Percentiles rank a stretch among this genome's conserved stretches.
Evolutionary conservation across 2,888 invertebrate genomes (phyloP).

Genomic region (Allolobophora icterica): DNA sequence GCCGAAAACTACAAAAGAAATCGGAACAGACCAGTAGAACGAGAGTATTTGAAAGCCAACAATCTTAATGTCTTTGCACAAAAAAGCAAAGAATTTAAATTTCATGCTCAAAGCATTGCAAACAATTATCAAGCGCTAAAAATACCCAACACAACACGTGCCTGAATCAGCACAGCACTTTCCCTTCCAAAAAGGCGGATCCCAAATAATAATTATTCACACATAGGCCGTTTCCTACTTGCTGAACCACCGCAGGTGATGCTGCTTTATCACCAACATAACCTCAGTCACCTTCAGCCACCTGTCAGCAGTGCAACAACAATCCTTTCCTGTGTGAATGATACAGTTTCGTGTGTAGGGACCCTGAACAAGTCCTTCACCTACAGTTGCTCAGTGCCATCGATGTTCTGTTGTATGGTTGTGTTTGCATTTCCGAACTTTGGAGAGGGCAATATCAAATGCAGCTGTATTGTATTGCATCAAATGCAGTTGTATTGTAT

Average conservation of each 20-base stretch:
- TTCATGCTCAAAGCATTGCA: not conserved
- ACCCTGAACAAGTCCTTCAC: too few relatives aligned
- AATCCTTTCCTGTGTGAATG: not conserved
- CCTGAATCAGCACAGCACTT: not conserved
- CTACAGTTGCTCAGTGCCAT: too few relatives aligned
- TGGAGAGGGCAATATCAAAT: too few relatives aligned
- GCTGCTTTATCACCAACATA: not conserved
- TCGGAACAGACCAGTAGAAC: not conserved
- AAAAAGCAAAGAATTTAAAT: too few relatives aligned
- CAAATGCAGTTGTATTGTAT: too few relatives aligned
- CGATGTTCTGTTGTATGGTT: too few relatives aligned
- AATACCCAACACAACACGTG: not conserved
- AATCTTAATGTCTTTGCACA: not conserved
- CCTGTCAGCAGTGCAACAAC: not conserved
- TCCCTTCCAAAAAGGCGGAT: not conserved
- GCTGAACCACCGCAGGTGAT: not conserved
- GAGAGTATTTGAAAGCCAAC: not conserved
- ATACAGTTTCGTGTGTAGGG: too few relatives aligned
- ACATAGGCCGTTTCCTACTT: not conserved
- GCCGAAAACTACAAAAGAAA: slow-evolving; percentile 33
- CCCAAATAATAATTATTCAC: not conserved
- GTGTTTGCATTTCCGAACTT: too few relatives aligned
- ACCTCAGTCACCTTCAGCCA: not conserved
- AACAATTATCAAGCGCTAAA: not conserved
- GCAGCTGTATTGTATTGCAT: too few relatives aligned